These are phyloP conservation scores for Hartigia nigra DNA, from an alignment of 2,888 invertebrate species.

Conservation along the genomic window DNA sequence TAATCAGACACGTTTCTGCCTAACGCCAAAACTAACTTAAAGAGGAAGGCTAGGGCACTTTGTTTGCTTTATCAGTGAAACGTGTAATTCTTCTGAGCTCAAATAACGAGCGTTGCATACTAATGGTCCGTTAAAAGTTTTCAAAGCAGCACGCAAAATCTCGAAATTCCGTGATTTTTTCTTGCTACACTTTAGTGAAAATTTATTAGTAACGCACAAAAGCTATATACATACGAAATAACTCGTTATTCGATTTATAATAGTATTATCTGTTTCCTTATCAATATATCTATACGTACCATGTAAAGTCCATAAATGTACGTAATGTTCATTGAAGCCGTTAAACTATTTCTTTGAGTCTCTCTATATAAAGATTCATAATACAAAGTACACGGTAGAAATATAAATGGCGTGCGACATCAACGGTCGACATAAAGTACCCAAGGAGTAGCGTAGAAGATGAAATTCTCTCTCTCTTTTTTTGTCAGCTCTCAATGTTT, in stretches of 20 bases:
- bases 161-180: not conserved
- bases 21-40: not conserved
- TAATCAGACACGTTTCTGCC: not conserved
- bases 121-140: not conserved
- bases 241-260: not conserved
- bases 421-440: not conserved
- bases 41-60: not conserved
- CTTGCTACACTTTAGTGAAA: not conserved
- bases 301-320: not conserved
- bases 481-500: conserved; percentile 20
- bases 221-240: not conserved
- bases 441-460: not conserved
- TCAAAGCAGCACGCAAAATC: not conserved
- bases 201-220: not conserved
- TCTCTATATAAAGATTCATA: not conserved
- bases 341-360: not conserved
- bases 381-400: not conserved
- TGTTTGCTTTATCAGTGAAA: not conserved
- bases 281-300: not conserved
- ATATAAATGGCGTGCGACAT: not conserved
- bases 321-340: not conserved
- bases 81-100: not conserved
- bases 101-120: not conserved
- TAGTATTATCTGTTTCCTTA: not conserved
- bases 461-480: not conserved